Percentiles rank a stretch among this genome's conserved stretches.
Evolutionary conservation across 2,888 invertebrate genomes (phyloP).

Genomic region (Spicauda simplicius): DNA sequence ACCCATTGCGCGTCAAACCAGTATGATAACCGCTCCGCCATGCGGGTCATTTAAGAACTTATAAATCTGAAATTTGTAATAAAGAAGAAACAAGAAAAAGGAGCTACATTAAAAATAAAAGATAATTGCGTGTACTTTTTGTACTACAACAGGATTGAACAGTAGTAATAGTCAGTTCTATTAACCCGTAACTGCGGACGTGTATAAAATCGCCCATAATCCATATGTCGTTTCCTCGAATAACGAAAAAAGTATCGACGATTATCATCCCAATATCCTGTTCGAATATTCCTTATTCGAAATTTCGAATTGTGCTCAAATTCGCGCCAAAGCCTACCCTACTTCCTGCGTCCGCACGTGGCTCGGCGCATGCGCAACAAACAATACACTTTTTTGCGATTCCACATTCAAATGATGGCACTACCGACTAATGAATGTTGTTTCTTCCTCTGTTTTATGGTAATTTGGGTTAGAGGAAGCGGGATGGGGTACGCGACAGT

Average conservation of each 20-base stretch:
- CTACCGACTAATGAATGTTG: slow-evolving; percentile 78
- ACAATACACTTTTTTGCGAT: slow-evolving; percentile 79
- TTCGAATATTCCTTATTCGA: slow-evolving; percentile 58
- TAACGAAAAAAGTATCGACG: slow-evolving; percentile 50
- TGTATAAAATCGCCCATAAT: slow-evolving; percentile 56
- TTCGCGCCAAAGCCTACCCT: slow-evolving; percentile 80
- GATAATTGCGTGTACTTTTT: slow-evolving; percentile 20
- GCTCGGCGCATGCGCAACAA: slow-evolving; percentile 62
- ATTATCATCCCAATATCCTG: slow-evolving; percentile 81
- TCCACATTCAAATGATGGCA: slow-evolving; percentile 77
- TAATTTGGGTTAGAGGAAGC: slow-evolving; percentile 46
- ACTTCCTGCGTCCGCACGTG: slow-evolving; percentile 59
- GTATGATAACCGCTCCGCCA: too few relatives aligned
- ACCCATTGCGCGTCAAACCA: too few relatives aligned
- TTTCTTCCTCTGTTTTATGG: slow-evolving; percentile 55
- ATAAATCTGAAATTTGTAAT: too few relatives aligned
- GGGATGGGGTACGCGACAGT: slow-evolving; percentile 70
- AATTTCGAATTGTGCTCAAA: slow-evolving; percentile 67
- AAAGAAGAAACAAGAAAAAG: background rate
- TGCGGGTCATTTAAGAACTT: too few relatives aligned
- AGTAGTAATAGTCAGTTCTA: slow-evolving; percentile 32
- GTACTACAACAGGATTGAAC: background rate
- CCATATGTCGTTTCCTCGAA: slow-evolving; percentile 65
- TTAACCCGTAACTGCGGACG: slow-evolving; percentile 36
- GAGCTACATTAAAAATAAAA: background rate